Evolutionary conservation across 2,113 vertebrate genomes (phyloP).

Genomic region (Malurus alboscapulatus): DNA sequence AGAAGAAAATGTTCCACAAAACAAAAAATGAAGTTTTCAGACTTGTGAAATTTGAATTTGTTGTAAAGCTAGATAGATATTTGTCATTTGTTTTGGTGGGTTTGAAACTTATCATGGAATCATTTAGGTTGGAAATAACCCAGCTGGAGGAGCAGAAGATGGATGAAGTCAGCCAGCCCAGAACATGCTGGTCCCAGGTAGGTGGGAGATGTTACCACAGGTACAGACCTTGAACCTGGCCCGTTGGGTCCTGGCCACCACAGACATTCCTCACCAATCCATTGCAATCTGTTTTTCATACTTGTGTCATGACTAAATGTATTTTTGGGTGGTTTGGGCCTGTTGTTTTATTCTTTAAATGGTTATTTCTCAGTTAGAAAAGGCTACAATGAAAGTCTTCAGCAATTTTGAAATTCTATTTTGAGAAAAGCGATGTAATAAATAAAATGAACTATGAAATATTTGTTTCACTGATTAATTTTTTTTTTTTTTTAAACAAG

Average conservation of each 20-base stretch:
- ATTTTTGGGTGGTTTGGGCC: rapidly evolving
- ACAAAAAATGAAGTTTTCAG: neutral
- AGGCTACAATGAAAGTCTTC: neutral
- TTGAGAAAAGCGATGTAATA: neutral
- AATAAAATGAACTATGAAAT: neutral
- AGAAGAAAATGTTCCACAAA: neutral
- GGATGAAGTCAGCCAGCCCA: neutral
- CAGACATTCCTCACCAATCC: neutral
- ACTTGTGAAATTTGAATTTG: neutral
- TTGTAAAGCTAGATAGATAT: neutral
- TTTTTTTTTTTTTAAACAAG: neutral
- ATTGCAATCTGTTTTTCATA: neutral
- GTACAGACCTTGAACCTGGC: neutral
- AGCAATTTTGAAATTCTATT: neutral
- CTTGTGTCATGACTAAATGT: neutral
- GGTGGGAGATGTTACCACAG: neutral
- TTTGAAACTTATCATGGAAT: neutral
- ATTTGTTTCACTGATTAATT: neutral
- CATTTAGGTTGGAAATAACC: neutral
- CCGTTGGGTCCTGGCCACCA: neutral
- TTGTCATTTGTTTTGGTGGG: neutral
- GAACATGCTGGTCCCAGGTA: neutral
- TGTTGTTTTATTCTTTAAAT: neutral
- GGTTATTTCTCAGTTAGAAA: neutral
- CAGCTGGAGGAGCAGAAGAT: neutral